Percentiles rank a stretch among this genome's conserved stretches.
Conservation (phyloP, 1,140 invertebrate genomes). For the Brachionus asplanchnoidis region DNA sequence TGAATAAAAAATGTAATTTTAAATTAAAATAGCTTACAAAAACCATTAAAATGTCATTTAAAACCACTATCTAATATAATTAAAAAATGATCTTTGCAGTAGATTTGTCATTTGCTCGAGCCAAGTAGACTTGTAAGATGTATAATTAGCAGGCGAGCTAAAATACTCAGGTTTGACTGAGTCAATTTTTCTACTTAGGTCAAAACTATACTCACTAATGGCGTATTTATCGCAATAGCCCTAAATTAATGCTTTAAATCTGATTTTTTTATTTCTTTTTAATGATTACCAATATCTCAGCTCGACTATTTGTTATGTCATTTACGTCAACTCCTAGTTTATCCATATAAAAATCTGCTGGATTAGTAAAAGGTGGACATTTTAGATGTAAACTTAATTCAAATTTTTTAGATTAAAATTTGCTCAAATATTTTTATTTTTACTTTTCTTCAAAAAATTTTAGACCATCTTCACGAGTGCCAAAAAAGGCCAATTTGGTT, state of each 20-base stretch:
- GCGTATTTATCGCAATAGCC: neutral
- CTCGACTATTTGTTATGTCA: neutral
- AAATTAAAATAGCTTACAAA: neutral
- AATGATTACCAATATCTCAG: neutral
- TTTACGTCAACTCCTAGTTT: conserved; percentile 5
- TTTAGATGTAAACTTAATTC: conserved; percentile 3
- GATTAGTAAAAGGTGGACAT: conserved; percentile 21
- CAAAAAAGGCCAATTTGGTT: conserved; percentile 81
- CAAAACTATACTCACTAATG: neutral
- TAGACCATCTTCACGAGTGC: conserved; percentile 70
- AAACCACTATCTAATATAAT: conserved; percentile 24
- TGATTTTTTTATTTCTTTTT: too few species aligned
- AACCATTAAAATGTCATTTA: conserved; percentile 21
- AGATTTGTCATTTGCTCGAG: neutral
- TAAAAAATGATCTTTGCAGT: neutral
- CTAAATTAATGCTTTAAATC: neutral
- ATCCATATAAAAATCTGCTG: conserved; percentile 41
- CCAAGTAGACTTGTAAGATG: conserved; percentile 10
- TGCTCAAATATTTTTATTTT: too few species aligned
- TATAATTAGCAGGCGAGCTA: conserved; percentile 13
- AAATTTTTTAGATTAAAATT: neutral
- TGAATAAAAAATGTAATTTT: too few species aligned
- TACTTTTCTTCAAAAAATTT: conserved; percentile 66
- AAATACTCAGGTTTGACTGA: conserved; percentile 1
- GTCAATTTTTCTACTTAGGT: neutral